Percentiles rank a stretch among this genome's conserved stretches.
Evolutionary conservation across 92 coral and sea anemone genomes (phyloP).

Genomic region (Nematostella vectensis): DNA sequence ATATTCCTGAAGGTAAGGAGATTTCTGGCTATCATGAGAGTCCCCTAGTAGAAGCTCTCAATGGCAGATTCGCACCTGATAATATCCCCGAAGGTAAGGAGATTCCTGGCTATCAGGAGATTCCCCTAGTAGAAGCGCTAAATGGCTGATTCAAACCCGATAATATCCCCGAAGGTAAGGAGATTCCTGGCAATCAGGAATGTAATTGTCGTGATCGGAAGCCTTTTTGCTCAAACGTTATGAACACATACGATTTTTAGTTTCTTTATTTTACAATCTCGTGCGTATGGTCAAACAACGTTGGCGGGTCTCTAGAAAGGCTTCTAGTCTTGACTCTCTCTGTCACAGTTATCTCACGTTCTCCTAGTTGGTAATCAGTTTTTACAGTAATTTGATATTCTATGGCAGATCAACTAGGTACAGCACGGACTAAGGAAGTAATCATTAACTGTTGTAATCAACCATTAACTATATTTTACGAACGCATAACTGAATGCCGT

Average conservation of each 20-base stretch:
- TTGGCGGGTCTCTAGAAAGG: too few species aligned
- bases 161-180: conserved; percentile 65
- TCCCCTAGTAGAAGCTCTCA: conserved; percentile 75
- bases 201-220: conserved; percentile 2
- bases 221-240: neutral
- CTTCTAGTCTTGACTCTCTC: too few species aligned
- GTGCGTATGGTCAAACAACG: neutral
- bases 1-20: conserved; percentile 64
- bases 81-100: conserved; percentile 67
- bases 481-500: too few species aligned
- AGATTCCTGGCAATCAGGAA: too few species aligned
- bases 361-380: too few species aligned
- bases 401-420: too few species aligned
- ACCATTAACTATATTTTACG: too few species aligned
- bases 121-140: conserved; percentile 75
- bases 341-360: too few species aligned
- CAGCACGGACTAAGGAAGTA: too few species aligned
- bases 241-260: too few species aligned
- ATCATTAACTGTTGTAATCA: too few species aligned
- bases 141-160: conserved; percentile 74
- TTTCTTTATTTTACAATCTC: neutral
- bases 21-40: conserved; percentile 76
- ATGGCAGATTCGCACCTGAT: conserved; percentile 71
- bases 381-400: too few species aligned
- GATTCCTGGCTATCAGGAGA: conserved; percentile 73